Percentiles rank a stretch among this genome's conserved stretches.
Evolutionary conservation across 2,113 vertebrate species (phyloP).

Genomic region (Aptenodytes patagonicus): DNA sequence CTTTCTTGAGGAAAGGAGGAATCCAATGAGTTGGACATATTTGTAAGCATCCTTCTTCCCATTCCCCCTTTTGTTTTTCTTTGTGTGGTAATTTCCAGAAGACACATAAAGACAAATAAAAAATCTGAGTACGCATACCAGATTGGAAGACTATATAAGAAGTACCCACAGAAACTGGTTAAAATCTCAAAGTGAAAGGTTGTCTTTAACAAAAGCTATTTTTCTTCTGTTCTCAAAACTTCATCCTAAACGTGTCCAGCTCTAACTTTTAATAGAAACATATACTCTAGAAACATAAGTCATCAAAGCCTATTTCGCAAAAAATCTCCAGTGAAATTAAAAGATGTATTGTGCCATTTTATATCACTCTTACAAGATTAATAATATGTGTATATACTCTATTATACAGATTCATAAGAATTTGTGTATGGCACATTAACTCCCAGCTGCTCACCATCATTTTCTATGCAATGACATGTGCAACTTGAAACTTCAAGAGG

Average conservation of each 20-base stretch:
- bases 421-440: neutral
- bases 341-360: neutral
- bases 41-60: neutral
- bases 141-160: neutral
- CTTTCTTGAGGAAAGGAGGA: neutral
- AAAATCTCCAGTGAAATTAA: neutral
- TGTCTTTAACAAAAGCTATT: neutral
- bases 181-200: neutral
- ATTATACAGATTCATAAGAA: neutral
- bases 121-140: neutral
- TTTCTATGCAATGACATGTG: neutral
- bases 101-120: neutral
- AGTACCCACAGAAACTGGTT: neutral
- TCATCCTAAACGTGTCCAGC: neutral
- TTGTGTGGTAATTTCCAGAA: neutral
- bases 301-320: neutral
- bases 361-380: neutral
- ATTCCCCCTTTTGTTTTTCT: neutral
- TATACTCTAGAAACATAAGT: neutral
- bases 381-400: neutral
- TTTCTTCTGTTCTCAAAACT: neutral
- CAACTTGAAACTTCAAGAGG: neutral
- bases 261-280: neutral
- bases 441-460: neutral
- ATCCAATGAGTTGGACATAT: neutral